These are phyloP conservation scores for Electrophaes corylata DNA, from an alignment of 2,888 invertebrate genomes.

Conservation along the genomic window DNA sequence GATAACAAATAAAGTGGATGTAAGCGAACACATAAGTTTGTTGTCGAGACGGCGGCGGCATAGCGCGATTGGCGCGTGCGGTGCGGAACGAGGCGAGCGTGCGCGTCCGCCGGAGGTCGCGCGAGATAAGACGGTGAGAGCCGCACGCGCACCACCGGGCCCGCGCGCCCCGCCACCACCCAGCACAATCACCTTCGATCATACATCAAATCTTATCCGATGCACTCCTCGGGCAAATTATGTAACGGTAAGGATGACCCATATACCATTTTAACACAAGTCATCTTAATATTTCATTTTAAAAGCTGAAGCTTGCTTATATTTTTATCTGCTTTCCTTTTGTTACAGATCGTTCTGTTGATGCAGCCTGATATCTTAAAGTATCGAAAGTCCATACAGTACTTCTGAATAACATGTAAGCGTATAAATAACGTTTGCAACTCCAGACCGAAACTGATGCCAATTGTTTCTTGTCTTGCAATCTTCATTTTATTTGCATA, in stretches of 20 bases:
- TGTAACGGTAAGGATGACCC: conserved; percentile 75
- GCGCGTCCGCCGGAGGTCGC: conserved; percentile 83
- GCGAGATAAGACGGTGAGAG: conserved; percentile 83
- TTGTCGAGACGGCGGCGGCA: conserved; percentile 69
- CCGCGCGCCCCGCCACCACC: conserved; percentile 58
- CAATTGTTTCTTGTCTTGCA: conserved; percentile 64
- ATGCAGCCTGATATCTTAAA: not conserved
- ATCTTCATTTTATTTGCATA: conserved; percentile 69
- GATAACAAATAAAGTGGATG: conserved; percentile 63
- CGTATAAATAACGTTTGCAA: conserved; percentile 41
- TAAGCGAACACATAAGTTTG: conserved; percentile 65
- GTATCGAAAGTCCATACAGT: not conserved
- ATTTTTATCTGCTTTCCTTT: not conserved
- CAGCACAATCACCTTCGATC: conserved; percentile 67
- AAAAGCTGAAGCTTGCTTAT: not conserved
- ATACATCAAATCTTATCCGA: conserved; percentile 75
- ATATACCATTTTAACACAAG: conserved; percentile 53
- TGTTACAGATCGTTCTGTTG: not conserved
- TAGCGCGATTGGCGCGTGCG: conserved; percentile 67
- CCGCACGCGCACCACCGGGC: conserved; percentile 73
- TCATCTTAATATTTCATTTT: conserved; percentile 8
- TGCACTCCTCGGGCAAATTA: conserved; percentile 72
- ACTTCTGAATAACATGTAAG: conserved; percentile 23
- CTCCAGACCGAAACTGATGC: conserved; percentile 57
- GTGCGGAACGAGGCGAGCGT: conserved; percentile 70